Evolutionary conservation across 2,888 invertebrate genomes (phyloP), one percentile per base, ranked within the genome.

Genomic region (Zygothrica quintamaculata): DNA sequence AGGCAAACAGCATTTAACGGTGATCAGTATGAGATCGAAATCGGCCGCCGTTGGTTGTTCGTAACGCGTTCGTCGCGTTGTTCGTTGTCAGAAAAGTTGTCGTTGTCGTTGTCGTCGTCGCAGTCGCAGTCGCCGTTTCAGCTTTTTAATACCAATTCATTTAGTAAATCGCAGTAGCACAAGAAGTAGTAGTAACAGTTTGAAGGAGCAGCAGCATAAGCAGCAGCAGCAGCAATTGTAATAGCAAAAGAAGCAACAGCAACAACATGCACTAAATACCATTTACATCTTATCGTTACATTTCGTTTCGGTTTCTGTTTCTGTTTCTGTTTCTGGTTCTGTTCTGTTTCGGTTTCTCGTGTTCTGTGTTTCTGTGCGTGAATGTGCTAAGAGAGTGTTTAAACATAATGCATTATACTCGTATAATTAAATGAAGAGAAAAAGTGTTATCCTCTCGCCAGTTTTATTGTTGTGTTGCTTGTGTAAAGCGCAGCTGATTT

Each of bases 1-100:
- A 72, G 55, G 33, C 61, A 52, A 52, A 55, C 61, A 66, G 56
- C 67, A 57, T 62, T 75, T 77, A 77, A 77, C 77, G 84, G 77
- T 72, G 73, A 79, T 88, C 87, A 87, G 80, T 81, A 69, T 55
- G 74, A 78, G 68, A 77, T 82, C 76, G 68, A 71, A 88, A 80
- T 82, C 88, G 82, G 80, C 66, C 74, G 77, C 44, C 64, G 80
- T 70, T 74, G 75, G 75, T 74, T 75, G 85, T 79, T 66, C 68
- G 66, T 65, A 70, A 60, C 48, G 65, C 55, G 57, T n/a, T n/a
- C 48, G 58, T 62, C 61, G 60, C 53, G 75, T 72, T 61, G 68
- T 7, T 42, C 48, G 65, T 67, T 73, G 68, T 51, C 64, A 55
- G 64, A 69, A 22, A 69, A 69, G 65, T 72, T 66, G 77, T 79